Evolutionary conservation across 2,113 vertebrate species (phyloP).

Genomic region (Rhadina sibilatrix): DNA sequence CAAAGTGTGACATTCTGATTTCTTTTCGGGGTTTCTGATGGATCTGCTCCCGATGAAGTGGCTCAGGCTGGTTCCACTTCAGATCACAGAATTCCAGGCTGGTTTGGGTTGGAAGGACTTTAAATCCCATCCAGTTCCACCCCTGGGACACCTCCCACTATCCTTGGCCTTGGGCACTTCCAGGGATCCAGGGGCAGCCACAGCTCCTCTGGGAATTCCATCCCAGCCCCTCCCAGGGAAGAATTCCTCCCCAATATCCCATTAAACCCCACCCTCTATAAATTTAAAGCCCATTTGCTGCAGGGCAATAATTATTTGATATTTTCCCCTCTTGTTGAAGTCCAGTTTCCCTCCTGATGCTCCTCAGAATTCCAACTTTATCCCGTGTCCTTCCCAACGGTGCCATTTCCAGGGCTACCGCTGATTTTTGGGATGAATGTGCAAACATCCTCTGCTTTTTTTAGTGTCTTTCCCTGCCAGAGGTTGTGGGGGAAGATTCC

Average conservation of each 20-base stretch:
- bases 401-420: background rate
- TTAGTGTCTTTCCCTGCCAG: background rate
- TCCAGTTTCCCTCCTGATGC: background rate
- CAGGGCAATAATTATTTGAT: background rate
- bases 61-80: background rate
- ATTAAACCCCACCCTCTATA: background rate
- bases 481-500: background rate
- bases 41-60: fast-evolving
- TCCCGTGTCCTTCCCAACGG: background rate
- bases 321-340: background rate
- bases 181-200: background rate
- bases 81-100: background rate
- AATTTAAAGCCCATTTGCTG: background rate
- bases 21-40: background rate
- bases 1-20: fast-evolving
- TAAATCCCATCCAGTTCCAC: background rate
- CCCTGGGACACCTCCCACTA: background rate
- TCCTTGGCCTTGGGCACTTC: background rate
- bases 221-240: background rate
- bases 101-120: background rate
- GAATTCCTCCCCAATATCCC: background rate
- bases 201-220: background rate
- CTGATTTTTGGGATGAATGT: background rate
- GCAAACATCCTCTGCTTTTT: background rate
- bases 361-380: background rate